Base-by-base conservation (phyloP, 2,888 invertebrate species). In the Lacanobia oleracea region DNA sequence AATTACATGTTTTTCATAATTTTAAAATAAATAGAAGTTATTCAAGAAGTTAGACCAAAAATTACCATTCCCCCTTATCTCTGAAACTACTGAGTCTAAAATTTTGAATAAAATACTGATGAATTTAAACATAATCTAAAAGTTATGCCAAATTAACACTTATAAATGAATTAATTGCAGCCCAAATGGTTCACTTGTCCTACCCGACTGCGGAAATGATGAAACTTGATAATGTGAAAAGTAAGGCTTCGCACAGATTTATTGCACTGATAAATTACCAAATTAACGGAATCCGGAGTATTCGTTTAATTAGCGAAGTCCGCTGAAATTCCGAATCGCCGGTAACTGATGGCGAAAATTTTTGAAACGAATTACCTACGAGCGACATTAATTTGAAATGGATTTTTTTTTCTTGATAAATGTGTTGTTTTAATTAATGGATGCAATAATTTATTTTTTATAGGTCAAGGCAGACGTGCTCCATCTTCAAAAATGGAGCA, bases 151-250 rank as follows among this genome's bases (percentile, higher is more conserved):
- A 48, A 53, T 27, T 57, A 54, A 62, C 61, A 51, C 43, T 62
- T 43, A 50, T 59, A 67, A 77, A 75, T 57, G 33, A 57, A 70
- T 74, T 66, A 54, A 77, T 80, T 66, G 33, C 69, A 63, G 23
- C 48, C 65, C 51, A 61, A 77, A 63, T 65, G 65, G 59, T 66
- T 59, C 66, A 40, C 51, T 77, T 65, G 66, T 66, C 60, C 54
- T 43, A 48, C 14, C 56, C 53, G n/a, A 64, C 50, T 23, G 40
- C 63, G 72, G 75, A 81, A 81, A 83, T 81, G 51, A 81, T 79
- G 59, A 81, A 85, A 81, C 72, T 85, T 77, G 75, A 81, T 81
- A 83, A 84, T 77, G 77, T 72, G 79, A 74, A 83, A 85, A 85
- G 81, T 81, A 72, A 74, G 62, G 37, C 72, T 64, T 60, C 65